Evolutionary conservation across 2,888 invertebrate genomes (phyloP).

Genomic region (Napeogenes inachia): DNA sequence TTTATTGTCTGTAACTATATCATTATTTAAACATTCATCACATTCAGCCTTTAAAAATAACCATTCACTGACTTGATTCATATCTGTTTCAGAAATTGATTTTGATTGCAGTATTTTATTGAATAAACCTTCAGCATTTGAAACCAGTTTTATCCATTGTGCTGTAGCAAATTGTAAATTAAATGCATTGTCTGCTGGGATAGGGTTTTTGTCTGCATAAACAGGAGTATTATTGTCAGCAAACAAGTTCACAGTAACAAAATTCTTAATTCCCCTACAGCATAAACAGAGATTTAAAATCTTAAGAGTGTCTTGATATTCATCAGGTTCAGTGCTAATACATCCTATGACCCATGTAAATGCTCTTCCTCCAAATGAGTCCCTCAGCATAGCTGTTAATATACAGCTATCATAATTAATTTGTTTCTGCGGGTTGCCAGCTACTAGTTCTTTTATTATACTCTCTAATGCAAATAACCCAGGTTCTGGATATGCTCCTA

Average conservation of each 20-base stretch:
- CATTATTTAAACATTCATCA: conserved; percentile 85
- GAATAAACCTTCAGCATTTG: conserved; percentile 90
- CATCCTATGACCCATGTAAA: conserved; percentile 85
- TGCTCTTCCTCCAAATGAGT: conserved; percentile 86
- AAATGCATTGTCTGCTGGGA: conserved; percentile 72
- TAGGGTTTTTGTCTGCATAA: conserved; percentile 55
- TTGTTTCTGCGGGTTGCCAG: conserved; percentile 73
- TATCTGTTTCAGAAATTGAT: conserved; percentile 82
- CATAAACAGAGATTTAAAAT: conserved; percentile 82
- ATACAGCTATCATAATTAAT: conserved; percentile 81
- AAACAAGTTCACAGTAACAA: conserved; percentile 84
- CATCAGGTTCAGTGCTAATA: conserved; percentile 82
- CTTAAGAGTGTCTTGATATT: conserved; percentile 82
- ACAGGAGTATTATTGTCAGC: conserved; percentile 80
- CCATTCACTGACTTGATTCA: conserved; percentile 88
- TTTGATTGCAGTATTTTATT: conserved; percentile 84
- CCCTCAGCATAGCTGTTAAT: conserved; percentile 82
- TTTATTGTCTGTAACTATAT: conserved; percentile 68
- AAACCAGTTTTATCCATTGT: conserved; percentile 88
- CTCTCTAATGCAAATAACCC: conserved; percentile 82
- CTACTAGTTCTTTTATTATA: conserved; percentile 78
- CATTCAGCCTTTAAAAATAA: conserved; percentile 91
- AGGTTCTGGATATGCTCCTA: conserved; percentile 79
- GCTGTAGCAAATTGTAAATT: conserved; percentile 89
- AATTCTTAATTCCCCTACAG: conserved; percentile 82